Percentiles rank a stretch among this genome's conserved stretches.
phyloP scores from a whole-genome alignment of 2,113 vertebrate genomes.

The Alaudala cheleensis region DNA sequence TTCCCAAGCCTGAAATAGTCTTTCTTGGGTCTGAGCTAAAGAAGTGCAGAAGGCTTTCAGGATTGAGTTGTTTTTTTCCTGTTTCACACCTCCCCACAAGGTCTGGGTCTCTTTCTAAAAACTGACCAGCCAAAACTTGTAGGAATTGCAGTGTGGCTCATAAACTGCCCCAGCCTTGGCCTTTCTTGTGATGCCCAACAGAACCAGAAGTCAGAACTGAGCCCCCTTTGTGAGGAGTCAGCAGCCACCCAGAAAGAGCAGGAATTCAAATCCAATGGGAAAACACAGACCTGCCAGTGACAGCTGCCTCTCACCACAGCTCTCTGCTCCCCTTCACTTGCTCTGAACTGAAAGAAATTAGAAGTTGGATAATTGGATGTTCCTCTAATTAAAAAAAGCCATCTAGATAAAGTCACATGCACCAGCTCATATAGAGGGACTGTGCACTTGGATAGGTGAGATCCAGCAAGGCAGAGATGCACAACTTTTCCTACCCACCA shows the following conservation, averaged over 20 bases:
- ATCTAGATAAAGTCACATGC: neutral
- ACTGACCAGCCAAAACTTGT: neutral
- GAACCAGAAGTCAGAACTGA: neutral
- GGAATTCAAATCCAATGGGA: neutral
- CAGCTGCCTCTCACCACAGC: neutral
- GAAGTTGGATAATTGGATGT: neutral
- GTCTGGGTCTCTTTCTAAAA: neutral
- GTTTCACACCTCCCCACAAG: neutral
- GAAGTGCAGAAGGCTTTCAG: neutral
- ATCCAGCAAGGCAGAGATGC: neutral
- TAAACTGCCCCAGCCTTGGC: neutral
- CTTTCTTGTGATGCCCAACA: neutral
- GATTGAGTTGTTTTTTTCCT: neutral
- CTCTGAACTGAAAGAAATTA: neutral
- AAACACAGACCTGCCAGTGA: neutral
- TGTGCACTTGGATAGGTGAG: neutral
- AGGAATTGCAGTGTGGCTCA: neutral
- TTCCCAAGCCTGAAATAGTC: neutral
- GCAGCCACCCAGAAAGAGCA: neutral
- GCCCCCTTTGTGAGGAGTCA: neutral
- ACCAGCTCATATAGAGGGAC: accelerated
- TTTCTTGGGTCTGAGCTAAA: neutral
- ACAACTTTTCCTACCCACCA: neutral
- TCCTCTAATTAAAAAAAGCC: neutral
- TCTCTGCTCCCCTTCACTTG: neutral